A percentile compares a stretch with the other conserved stretches of the same genome.
Evolutionary conservation across 2,797 vertebrate genomes (phyloP).

Genomic region (Setipinna tenuifilis): DNA sequence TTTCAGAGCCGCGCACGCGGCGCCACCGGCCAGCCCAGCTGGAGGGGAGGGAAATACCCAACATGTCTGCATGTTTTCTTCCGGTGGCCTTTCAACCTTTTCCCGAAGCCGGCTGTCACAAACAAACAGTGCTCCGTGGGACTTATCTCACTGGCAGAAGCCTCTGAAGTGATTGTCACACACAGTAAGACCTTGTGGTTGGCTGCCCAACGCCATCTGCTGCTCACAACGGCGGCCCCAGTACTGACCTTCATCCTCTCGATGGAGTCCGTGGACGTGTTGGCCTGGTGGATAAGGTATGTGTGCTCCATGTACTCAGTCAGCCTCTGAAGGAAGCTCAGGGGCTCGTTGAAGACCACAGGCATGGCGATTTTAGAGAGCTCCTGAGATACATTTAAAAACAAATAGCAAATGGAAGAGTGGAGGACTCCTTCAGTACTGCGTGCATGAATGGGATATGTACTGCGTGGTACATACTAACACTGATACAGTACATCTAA

Average conservation of each 20-base stretch:
- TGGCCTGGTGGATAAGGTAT: slow-evolving; percentile 96
- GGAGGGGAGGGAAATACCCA: neutral
- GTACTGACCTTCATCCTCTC: slow-evolving; percentile 89
- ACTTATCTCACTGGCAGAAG: neutral
- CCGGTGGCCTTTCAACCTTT: neutral
- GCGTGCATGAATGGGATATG: neutral
- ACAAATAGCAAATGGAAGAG: slow-evolving; percentile 27
- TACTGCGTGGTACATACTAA: neutral
- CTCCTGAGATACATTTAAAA: slow-evolving; percentile 76
- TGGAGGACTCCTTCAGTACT: neutral
- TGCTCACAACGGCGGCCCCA: neutral
- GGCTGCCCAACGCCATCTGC: neutral
- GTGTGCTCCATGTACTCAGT: slow-evolving; percentile 99
- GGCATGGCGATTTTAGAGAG: slow-evolving; percentile 99
- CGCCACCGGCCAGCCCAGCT: too few species aligned
- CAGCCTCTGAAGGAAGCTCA: slow-evolving; percentile 95
- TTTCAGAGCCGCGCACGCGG: too few species aligned
- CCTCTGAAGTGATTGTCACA: neutral
- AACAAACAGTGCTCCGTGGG: neutral
- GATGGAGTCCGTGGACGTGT: slow-evolving; percentile 80
- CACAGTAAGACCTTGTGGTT: neutral
- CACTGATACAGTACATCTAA: neutral
- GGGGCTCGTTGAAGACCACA: slow-evolving; percentile 94
- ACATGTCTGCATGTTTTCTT: neutral
- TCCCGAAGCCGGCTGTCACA: neutral